Evolutionary conservation across 2,888 invertebrate species (phyloP), one percentile per base, ranked within the genome.

Genomic region (Hermodice carunculata): DNA sequence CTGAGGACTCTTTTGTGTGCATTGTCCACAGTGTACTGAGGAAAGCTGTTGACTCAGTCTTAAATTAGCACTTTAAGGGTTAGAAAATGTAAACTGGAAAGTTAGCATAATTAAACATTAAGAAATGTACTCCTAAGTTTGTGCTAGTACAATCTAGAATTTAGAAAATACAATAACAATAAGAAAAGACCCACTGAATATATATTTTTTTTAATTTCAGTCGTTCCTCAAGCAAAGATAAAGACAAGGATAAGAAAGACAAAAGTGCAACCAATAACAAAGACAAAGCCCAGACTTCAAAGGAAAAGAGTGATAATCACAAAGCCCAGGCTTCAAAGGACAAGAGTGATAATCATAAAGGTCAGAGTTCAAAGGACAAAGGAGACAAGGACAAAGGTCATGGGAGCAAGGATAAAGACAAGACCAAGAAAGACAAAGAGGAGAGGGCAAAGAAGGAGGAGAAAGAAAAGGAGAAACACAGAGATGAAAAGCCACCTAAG

Each of bases 391-490:
- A 49, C 6, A 56, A 61, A 37, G 44, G 54, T 3, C n/a, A 40
- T 5, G 46, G 24, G 24, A 28, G 37, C 22, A 31, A 43, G 19
- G 43, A n/a, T 14, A 49, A 54, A 22, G 61, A 44, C 29, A 32
- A 48, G 28, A 26, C 32, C 2, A 29, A 32, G 0, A 43, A 64
- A 37, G 46, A 59, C 24, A 37, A 28, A 8, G 49, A 60, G 53
- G 44, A 52, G 28, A 46, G 46, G 3, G 11, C 17, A 28, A 60
- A 64, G 14, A 64, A 68, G 37, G 68, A 74, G 51, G 67, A 66
- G 22, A 58, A 40, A 40, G 24, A 42, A 28, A 26, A 31, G 3
- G 22, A 49, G 59, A 42, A 59, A 3, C 52, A 54, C 11, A 43
- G 44, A 17, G 54, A 32, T 22, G 49, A 49, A 14, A 31, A 5